These are phyloP conservation scores for Brassicogethes aeneus DNA, from an alignment of 2,888 invertebrate species.

Conservation along the genomic window DNA sequence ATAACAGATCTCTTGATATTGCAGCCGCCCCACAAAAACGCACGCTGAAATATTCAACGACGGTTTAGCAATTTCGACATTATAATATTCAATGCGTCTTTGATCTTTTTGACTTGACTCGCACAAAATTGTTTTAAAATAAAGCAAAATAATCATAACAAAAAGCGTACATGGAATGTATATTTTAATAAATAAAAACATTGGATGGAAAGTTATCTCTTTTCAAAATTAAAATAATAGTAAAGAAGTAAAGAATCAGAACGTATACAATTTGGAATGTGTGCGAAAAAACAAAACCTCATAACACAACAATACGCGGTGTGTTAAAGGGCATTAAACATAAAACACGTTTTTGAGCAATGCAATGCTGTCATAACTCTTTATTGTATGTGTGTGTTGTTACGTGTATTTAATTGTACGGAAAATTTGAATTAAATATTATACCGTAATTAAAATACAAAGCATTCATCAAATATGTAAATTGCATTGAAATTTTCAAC, in stretches of 20 bases:
- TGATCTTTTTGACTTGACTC: too few relatives aligned
- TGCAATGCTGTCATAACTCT: constrained; percentile 36
- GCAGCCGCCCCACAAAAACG: constrained; percentile 16
- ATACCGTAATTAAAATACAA: constrained; percentile 43
- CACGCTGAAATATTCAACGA: neutral
- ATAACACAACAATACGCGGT: constrained; percentile 17
- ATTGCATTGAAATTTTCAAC: constrained; percentile 41
- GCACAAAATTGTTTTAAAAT: too few relatives aligned
- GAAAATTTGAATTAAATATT: constrained; percentile 44
- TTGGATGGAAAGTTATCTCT: too few relatives aligned
- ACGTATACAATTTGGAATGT: constrained; percentile 6
- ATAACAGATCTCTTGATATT: constrained; percentile 17
- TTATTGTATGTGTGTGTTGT: constrained; percentile 31
- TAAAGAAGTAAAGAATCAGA: neutral
- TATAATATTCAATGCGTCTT: too few relatives aligned
- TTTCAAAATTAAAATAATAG: neutral
- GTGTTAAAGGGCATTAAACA: constrained; percentile 25
- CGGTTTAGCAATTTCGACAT: too few relatives aligned
- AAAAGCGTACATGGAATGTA: too few relatives aligned
- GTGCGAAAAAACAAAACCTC: constrained; percentile 12
- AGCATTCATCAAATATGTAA: constrained; percentile 43
- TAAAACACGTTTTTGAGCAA: constrained; percentile 33
- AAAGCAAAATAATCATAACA: too few relatives aligned
- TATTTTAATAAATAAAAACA: too few relatives aligned
- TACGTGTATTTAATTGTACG: constrained; percentile 41